A percentile compares a stretch with the other conserved stretches of the same genome.
phyloP scores from a whole-genome alignment of 2,888 invertebrate genomes.

The Norana najaformis region DNA sequence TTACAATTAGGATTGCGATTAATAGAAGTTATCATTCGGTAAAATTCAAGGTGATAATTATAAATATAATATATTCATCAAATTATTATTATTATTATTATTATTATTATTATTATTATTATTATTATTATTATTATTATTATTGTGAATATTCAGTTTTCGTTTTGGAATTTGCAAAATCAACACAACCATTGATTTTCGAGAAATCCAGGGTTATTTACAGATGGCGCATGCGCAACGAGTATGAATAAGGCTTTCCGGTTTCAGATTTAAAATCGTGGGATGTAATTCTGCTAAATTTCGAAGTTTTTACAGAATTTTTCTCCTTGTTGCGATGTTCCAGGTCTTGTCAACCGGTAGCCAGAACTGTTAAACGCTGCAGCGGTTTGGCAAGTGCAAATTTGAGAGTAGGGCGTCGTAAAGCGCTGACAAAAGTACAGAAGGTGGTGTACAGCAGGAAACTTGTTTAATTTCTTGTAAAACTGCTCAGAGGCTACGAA shows the following conservation, averaged over 20 bases:
- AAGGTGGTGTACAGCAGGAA: neutral
- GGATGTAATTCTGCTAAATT: neutral
- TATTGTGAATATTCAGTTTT: neutral
- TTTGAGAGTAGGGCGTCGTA: neutral
- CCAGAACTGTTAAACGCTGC: neutral
- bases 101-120: neutral
- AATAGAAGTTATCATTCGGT: too few species aligned
- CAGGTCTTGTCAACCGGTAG: constrained; percentile 2
- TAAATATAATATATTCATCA: neutral
- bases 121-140: neutral
- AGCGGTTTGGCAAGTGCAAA: neutral
- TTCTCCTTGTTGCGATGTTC: neutral
- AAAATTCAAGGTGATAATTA: too few species aligned
- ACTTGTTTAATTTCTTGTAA: neutral
- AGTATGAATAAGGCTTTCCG: neutral
- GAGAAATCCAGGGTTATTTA: constrained; percentile 1
- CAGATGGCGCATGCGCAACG: constrained; percentile 15
- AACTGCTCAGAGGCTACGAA: neutral
- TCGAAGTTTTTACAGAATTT: neutral
- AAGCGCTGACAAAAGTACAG: neutral
- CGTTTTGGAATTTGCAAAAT: neutral
- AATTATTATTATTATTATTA: too few species aligned
- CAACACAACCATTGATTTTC: neutral
- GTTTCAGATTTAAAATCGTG: constrained; percentile 23
- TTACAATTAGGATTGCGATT: too few species aligned